Evolutionary conservation across 1,140 invertebrate genomes (phyloP).

Genomic region (Tetramorium alpestre): DNA sequence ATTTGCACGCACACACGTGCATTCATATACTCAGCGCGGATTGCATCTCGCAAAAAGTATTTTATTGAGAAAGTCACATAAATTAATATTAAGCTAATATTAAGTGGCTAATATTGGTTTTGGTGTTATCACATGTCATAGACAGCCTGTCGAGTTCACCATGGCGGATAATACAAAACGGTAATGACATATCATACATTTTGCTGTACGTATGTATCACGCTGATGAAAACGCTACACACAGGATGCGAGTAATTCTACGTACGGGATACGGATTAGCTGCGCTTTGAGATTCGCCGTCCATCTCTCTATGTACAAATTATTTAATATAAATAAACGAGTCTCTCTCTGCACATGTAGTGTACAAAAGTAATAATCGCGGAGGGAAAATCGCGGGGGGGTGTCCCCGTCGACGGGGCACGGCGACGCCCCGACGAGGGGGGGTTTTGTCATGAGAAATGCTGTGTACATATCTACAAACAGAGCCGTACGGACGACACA

Average conservation of each 20-base stretch:
- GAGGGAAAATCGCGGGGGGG: not conserved
- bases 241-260: constrained; percentile 15
- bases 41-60: constrained; percentile 35
- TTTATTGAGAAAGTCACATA: constrained; percentile 64
- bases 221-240: constrained; percentile 10
- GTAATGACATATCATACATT: not conserved
- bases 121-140: constrained; percentile 65
- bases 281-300: constrained; percentile 35
- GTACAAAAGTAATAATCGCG: constrained; percentile 74
- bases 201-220: constrained; percentile 47
- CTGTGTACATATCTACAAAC: constrained; percentile 69
- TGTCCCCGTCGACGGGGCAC: constrained; percentile 34
- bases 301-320: constrained; percentile 70
- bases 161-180: constrained; percentile 57
- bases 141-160: constrained; percentile 62
- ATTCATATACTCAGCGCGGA: not conserved
- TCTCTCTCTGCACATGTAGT: constrained; percentile 72
- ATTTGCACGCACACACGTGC: not conserved
- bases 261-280: constrained; percentile 25
- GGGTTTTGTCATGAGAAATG: constrained; percentile 71
- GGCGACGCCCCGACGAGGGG: constrained; percentile 2
- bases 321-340: constrained; percentile 82
- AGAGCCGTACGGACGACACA: constrained; percentile 49
- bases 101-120: constrained; percentile 53
- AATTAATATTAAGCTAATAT: constrained; percentile 59